Base-by-base conservation (phyloP, 2,888 invertebrate genomes). In the Geotrupes spiniger region DNA sequence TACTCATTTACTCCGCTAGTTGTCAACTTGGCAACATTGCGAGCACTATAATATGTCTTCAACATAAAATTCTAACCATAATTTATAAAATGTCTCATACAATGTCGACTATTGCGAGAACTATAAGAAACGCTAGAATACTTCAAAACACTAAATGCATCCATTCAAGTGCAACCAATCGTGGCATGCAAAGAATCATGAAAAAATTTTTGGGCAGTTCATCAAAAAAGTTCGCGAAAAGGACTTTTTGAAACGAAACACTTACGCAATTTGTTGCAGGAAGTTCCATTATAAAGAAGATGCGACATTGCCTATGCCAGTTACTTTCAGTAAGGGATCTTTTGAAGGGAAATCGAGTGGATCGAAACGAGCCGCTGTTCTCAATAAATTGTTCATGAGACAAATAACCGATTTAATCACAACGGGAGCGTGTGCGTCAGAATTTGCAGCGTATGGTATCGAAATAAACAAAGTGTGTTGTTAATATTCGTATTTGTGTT, bases 361-460 rank as follows among this genome's bases (percentile, higher is more conserved):
- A 6, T 69, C 73, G 1, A 78, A 84, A 29, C 77, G 90, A 59
- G 74, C 81, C 14, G 73, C 78, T 1, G 83, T 89, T 53, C 70
- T 92, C 1, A 90, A 90, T 67, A 88, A 89, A 70, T 64, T 91
- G 39, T 90, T 91, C 61, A 90, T 91, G 89, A 80, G 82, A 59
- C 76, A 87, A 49, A 83, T 92, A 5, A 87, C 89, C 0, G 90
- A 89, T 66, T 71, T 89, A 25, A 79, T 92, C 79, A 81, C 87
- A 1, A 85, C 85, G 0, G 87, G 88, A 1, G 81, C 84, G 58
- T 74, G 79, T 21, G 73, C 84, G 1, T 72, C 78, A 39, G 72
- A 78, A 40, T 73, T 89, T 51, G 59, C 83, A 9, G 86, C 85
- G 5, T 76, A 78, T 56, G 83, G 85, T 6, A 78, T 89, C 56